Evolutionary conservation across 2,113 vertebrate species (phyloP), one percentile per base, ranked within the genome.

Genomic region (Pituophis catenifer): DNA sequence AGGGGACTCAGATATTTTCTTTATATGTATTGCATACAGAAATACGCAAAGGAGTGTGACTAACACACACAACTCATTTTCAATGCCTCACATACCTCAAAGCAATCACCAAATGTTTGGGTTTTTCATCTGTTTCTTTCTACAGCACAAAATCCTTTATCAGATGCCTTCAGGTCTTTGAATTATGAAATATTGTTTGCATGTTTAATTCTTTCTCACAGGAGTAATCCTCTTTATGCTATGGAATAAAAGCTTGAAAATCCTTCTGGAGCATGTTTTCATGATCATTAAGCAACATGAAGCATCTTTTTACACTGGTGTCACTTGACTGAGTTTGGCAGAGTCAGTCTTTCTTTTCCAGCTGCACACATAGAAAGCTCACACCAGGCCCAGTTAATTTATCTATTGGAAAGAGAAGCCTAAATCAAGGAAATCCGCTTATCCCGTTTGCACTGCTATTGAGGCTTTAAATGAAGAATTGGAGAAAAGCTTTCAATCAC

Each of bases 381-480:
- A 55, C 93, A 93, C 5, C 89, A 94, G 91, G 90, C 93, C 86
- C 92, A 58, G 75, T 92, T 94, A 93, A 94, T 93, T 85, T 94
- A 92, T 70, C 94, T 54, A 29, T 21, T 91, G 55, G 94, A 95
- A 94, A 94, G 93, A 50, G 92, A 93, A 48, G 90, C 90, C 91
- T 38, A 38, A 90, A 65, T 91, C 87, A 94, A 89, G 75, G 89
- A 55, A 91, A 94, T 91, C 94, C 48, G 86, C 94, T 93, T 44
- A 94, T 89, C 85, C 87, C 81, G 53, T 94, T 90, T 62, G n/a
- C 94, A 93, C 93, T 95, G 93, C 92, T 65, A 94, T 54, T 81
- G 94, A 95, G 86, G 54, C 91, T 94, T 93, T 94, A 95, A 92
- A 93, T 93, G 91, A 59, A 87, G 54, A 86, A 59, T 50, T 59